Percentiles rank a stretch among this genome's conserved stretches.
phyloP scores from a whole-genome alignment of 2,888 invertebrate genomes.

The Allacma fusca region DNA sequence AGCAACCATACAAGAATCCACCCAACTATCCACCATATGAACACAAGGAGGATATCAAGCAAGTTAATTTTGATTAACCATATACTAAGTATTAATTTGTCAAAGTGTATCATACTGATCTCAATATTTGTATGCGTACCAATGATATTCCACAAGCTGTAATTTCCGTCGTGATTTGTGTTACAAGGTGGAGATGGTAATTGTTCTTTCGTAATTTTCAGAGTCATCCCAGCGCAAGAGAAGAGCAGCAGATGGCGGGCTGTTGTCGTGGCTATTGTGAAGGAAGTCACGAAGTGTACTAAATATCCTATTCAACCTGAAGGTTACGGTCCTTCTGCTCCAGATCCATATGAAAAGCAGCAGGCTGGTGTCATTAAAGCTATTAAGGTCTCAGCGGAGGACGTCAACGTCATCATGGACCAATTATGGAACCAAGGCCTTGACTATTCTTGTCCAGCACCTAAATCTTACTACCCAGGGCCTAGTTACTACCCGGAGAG shows the following conservation, averaged over 20 bases:
- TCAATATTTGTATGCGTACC: too few species aligned
- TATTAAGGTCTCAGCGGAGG: constrained; percentile 51
- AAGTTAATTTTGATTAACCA: too few species aligned
- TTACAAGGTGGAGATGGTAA: too few species aligned
- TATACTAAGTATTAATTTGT: too few species aligned
- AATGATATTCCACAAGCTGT: too few species aligned
- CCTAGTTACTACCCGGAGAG: constrained; percentile 46
- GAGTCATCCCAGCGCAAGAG: constrained; percentile 45
- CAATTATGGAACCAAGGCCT: constrained; percentile 52
- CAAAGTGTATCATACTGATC: too few species aligned
- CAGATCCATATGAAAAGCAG: constrained; percentile 42
- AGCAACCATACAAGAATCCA: constrained; percentile 14
- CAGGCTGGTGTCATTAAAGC: constrained; percentile 56
- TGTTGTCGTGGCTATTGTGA: constrained; percentile 57
- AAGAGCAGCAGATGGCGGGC: constrained; percentile 49
- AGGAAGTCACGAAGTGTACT: constrained; percentile 49
- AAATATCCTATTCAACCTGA: constrained; percentile 26
- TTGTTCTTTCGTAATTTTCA: constrained; percentile 42
- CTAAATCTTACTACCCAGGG: constrained; percentile 51
- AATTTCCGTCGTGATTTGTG: too few species aligned
- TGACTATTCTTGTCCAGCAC: constrained; percentile 55
- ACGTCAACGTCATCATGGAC: constrained; percentile 54
- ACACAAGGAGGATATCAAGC: constrained; percentile 55
- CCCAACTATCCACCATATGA: constrained; percentile 43
- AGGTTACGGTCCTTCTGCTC: constrained; percentile 32